phyloP scores from a whole-genome alignment of 1,140 invertebrate genomes.

The Varroa destructor region DNA sequence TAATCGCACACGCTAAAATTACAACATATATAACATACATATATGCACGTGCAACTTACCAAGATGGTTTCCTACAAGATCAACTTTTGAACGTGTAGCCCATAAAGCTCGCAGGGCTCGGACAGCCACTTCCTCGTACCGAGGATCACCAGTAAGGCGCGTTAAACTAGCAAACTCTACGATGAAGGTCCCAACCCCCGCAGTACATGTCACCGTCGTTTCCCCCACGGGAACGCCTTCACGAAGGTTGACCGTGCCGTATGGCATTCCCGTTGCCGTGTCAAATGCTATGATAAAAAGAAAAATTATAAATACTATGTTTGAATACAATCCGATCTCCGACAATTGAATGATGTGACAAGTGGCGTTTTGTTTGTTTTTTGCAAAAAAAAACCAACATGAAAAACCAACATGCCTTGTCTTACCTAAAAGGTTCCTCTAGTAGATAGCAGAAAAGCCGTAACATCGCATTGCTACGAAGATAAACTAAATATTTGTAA shows the following conservation, averaged over 20 bases:
- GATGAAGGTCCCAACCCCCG: constrained; percentile 87
- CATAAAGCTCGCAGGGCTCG: constrained; percentile 79
- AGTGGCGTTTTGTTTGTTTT: no score
- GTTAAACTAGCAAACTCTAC: constrained; percentile 92
- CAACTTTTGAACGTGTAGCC: constrained; percentile 68
- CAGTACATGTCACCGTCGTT: constrained; percentile 91
- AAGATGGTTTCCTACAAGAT: constrained; percentile 47
- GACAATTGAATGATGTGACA: constrained; percentile 1
- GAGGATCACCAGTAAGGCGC: constrained; percentile 78
- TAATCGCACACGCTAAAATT: no score
- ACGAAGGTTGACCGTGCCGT: constrained; percentile 83
- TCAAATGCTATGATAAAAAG: constrained; percentile 44
- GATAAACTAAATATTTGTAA: background rate
- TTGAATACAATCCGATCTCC: background rate
- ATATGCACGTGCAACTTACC: background rate
- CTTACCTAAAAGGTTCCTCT: no score
- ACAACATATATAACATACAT: no score
- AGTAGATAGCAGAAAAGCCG: no score
- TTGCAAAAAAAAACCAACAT: no score
- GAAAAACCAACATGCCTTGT: no score
- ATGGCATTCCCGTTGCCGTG: constrained; percentile 77
- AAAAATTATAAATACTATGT: constrained; percentile 28
- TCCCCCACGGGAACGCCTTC: constrained; percentile 85
- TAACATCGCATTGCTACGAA: no score
- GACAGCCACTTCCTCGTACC: constrained; percentile 84